phyloP scores from a whole-genome alignment of 64 coral and sea anemone genomes.

The Montipora sp. region DNA sequence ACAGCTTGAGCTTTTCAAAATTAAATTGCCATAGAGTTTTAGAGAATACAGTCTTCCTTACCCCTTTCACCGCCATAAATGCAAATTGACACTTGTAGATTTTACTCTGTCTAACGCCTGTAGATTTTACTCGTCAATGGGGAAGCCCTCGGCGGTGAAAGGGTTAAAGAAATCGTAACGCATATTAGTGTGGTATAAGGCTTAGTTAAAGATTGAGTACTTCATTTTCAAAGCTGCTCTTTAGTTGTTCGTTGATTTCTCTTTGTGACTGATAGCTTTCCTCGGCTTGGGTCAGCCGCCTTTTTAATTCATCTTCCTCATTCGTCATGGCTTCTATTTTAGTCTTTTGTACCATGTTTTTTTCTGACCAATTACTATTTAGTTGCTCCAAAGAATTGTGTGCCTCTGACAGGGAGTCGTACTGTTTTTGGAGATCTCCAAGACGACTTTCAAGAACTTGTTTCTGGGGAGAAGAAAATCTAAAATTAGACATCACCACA shows the following conservation, averaged over 20 bases:
- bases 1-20: too few relatives aligned
- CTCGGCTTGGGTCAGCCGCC: background rate
- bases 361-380: slow-evolving; percentile 53
- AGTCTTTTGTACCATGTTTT: slow-evolving; percentile 28
- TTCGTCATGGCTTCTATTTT: slow-evolving; percentile 41
- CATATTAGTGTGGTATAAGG: too few relatives aligned
- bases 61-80: too few relatives aligned
- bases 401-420: slow-evolving; percentile 48
- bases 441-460: slow-evolving; percentile 30
- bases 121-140: too few relatives aligned
- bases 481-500: too few relatives aligned
- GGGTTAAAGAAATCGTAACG: too few relatives aligned
- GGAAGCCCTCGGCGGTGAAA: too few relatives aligned
- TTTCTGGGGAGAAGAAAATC: slow-evolving; percentile 45
- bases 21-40: too few relatives aligned
- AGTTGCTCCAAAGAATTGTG: slow-evolving; percentile 82
- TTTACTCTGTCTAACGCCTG: too few relatives aligned
- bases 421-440: slow-evolving; percentile 36
- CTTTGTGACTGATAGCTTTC: background rate
- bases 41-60: too few relatives aligned
- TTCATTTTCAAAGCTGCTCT: slow-evolving; percentile 47
- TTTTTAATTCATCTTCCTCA: slow-evolving; percentile 20
- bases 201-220: background rate
- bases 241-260: slow-evolving; percentile 33
- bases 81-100: too few relatives aligned